Conservation (phyloP, 2,113 vertebrate genomes). For the Callocephalon fimbriatum region DNA sequence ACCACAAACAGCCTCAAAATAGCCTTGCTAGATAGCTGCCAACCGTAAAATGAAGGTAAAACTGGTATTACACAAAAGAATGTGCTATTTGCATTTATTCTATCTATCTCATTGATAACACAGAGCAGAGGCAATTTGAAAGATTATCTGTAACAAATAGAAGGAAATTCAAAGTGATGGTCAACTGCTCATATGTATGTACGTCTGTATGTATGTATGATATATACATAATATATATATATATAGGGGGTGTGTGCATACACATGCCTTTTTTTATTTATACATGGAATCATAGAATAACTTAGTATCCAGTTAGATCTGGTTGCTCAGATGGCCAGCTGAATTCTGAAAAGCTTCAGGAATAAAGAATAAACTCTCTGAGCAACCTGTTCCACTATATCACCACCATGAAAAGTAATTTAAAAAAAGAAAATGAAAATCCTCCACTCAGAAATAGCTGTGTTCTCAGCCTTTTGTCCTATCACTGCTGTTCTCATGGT, state of each 20-base stretch:
- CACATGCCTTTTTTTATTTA: not conserved
- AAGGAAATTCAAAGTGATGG: not conserved
- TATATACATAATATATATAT: not conserved
- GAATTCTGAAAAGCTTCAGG: not conserved
- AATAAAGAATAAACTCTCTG: not conserved
- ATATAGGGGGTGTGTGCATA: rapidly evolving
- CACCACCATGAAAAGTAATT: not conserved
- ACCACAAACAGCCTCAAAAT: not conserved
- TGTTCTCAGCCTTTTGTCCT: not conserved
- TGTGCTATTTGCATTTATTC: not conserved
- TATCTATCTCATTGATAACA: not conserved
- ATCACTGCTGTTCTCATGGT: not conserved
- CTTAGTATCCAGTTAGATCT: not conserved
- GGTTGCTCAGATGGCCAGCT: not conserved
- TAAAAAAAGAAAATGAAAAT: not conserved
- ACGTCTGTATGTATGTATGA: not conserved
- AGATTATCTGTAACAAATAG: not conserved
- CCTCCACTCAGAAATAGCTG: not conserved
- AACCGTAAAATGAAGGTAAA: not conserved
- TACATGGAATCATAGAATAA: not conserved
- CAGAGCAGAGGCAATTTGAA: not conserved
- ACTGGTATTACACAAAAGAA: rapidly evolving
- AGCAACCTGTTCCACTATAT: not conserved
- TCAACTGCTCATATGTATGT: rapidly evolving
- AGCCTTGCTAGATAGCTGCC: not conserved